phyloP scores from a whole-genome alignment of 2,888 invertebrate species.

The Drosophila pegasa region DNA sequence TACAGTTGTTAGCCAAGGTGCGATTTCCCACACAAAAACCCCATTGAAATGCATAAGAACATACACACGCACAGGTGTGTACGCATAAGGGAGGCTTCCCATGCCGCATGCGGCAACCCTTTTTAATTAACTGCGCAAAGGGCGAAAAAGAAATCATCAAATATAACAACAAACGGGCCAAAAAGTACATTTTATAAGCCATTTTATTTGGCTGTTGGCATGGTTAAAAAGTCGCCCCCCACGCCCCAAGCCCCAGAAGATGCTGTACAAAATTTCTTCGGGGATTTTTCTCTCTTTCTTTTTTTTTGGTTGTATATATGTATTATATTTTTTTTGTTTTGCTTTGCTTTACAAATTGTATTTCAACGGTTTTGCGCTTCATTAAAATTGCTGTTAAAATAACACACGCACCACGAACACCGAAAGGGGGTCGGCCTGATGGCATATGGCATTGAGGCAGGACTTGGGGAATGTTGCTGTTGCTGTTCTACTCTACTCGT shows the following conservation, averaged over 20 bases:
- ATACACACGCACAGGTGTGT: constrained; percentile 3
- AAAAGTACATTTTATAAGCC: constrained; percentile 49
- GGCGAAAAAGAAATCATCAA: constrained; percentile 44
- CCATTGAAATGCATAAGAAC: constrained; percentile 51
- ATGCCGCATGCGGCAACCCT: constrained; percentile 52
- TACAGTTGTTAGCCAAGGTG: constrained; percentile 9
- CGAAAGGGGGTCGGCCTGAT: neutral
- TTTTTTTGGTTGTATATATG: neutral
- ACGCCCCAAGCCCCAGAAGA: neutral
- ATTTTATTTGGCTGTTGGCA: constrained; percentile 59
- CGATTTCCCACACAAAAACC: constrained; percentile 33
- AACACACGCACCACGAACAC: constrained; percentile 63
- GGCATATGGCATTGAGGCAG: neutral
- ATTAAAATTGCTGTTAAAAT: constrained; percentile 79
- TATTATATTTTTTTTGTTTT: constrained; percentile 22
- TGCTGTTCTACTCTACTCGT: constrained; percentile 25
- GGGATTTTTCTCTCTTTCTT: neutral
- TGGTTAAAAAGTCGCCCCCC: constrained; percentile 40
- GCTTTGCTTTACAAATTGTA: constrained; percentile 73
- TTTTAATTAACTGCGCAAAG: constrained; percentile 71
- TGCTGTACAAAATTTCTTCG: constrained; percentile 41
- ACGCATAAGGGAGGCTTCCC: constrained; percentile 11
- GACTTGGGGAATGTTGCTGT: constrained; percentile 27
- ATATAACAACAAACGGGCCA: constrained; percentile 33
- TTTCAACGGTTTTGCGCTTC: constrained; percentile 79